Conservation (phyloP, 37 sponge, comb jelly and placozoan genomes). For the Theonella swinhoei region DNA sequence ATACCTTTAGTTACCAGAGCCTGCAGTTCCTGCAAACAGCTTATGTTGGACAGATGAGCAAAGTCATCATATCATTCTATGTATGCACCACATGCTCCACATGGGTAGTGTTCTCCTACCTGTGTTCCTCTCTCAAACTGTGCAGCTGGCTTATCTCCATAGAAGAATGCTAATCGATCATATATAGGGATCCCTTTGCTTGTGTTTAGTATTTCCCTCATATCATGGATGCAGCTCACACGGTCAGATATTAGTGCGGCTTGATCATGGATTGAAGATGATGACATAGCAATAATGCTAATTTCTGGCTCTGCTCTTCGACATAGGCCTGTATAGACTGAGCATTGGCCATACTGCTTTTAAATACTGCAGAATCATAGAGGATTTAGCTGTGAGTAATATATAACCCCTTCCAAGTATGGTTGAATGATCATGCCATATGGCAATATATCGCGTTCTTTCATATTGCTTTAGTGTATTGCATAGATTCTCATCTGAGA, state of each 20-base stretch:
- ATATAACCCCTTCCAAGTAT: constrained; percentile 23
- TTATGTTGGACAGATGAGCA: not conserved
- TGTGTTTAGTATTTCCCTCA: not conserved
- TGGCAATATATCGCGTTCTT: constrained; percentile 13
- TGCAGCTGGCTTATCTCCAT: constrained; percentile 27
- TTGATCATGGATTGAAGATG: constrained; percentile 16
- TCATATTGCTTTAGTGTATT: not conserved
- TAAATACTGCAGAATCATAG: constrained; percentile 25
- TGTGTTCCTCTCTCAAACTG: constrained; percentile 31
- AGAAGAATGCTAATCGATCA: constrained; percentile 14
- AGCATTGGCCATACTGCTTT: not conserved
- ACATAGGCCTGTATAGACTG: constrained; percentile 6
- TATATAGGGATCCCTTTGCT: not conserved
- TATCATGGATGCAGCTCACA: not conserved
- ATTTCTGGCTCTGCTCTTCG: constrained; percentile 25
- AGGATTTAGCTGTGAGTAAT: constrained; percentile 13
- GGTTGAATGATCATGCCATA: constrained; percentile 32
- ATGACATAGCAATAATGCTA: not conserved
- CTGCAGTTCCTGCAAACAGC: constrained; percentile 1
- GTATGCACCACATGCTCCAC: constrained; percentile 20
- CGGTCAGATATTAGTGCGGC: constrained; percentile 23
- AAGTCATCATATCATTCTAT: not conserved
- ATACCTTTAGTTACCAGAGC: not conserved
- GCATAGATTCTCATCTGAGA: constrained; percentile 5
- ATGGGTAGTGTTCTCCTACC: constrained; percentile 18